A percentile compares a stretch with the other conserved stretches of the same genome.
These are phyloP conservation scores for Bactericera cockerelli DNA, from an alignment of 1,140 invertebrate species.

Conservation along the genomic window DNA sequence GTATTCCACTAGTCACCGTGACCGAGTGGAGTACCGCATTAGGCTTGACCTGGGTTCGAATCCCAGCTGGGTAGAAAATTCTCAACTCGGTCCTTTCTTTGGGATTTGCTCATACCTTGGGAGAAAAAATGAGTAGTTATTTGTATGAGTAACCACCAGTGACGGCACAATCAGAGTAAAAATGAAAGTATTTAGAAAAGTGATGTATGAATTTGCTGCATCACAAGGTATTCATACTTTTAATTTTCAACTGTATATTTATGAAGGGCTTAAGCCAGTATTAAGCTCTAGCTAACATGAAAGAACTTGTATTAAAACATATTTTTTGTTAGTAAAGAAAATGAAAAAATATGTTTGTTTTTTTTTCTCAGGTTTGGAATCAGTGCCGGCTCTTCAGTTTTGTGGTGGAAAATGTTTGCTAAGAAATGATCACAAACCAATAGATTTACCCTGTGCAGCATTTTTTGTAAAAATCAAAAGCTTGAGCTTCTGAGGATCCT, in stretches of 20 bases:
- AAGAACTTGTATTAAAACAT: too few relatives aligned
- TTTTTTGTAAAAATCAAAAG: too few relatives aligned
- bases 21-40: background rate
- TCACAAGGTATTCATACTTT: too few relatives aligned
- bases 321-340: too few relatives aligned
- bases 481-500: too few relatives aligned
- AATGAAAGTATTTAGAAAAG: background rate
- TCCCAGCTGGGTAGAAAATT: too few relatives aligned
- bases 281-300: too few relatives aligned
- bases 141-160: background rate
- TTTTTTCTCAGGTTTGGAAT: background rate
- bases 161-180: background rate
- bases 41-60: background rate
- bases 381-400: background rate
- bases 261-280: too few relatives aligned
- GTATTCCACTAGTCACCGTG: background rate
- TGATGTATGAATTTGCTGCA: too few relatives aligned
- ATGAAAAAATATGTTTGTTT: background rate
- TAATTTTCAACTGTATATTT: too few relatives aligned
- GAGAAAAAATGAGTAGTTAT: background rate
- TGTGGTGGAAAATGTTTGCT: background rate
- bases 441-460: too few relatives aligned
- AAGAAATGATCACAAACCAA: too few relatives aligned
- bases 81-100: background rate
- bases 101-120: background rate